These are phyloP conservation scores for Drosophila setosimentum DNA, from an alignment of 2,888 invertebrate genomes.

Conservation along the genomic window DNA sequence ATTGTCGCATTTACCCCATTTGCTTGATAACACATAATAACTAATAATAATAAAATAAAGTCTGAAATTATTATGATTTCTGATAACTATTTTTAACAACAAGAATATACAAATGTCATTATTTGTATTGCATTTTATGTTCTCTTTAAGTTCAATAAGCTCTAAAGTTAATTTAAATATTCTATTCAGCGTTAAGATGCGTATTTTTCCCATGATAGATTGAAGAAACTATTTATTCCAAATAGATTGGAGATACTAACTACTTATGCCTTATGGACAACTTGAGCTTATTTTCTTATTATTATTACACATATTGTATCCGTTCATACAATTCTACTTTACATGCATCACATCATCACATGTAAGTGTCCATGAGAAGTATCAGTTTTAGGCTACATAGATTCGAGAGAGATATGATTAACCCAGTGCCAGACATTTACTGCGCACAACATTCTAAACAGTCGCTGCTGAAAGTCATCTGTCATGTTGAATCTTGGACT, in stretches of 20 bases:
- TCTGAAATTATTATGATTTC: neutral
- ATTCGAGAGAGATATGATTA: conserved; percentile 11
- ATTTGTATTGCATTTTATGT: neutral
- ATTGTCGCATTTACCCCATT: neutral
- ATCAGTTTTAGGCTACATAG: conserved; percentile 3
- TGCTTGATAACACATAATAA: neutral
- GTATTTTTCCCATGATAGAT: neutral
- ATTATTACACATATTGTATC: neutral
- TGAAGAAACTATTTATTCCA: no score
- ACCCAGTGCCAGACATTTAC: conserved; percentile 20
- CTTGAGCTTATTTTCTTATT: neutral
- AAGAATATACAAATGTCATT: rapidly evolving
- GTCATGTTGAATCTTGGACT: conserved; percentile 34
- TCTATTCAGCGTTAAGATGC: neutral
- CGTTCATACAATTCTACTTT: neutral
- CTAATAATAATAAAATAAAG: no score
- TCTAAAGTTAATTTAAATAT: neutral
- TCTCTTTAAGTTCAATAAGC: neutral
- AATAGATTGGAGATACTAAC: no score
- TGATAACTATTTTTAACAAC: neutral
- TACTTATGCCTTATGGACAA: neutral
- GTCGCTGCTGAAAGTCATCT: conserved; percentile 10
- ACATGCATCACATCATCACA: no score
- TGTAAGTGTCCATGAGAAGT: neutral
- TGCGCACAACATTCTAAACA: conserved; percentile 5